Evolutionary conservation across 2,888 invertebrate species (phyloP), one percentile per base, ranked within the genome.

Genomic region (Odontomyia ornata): DNA sequence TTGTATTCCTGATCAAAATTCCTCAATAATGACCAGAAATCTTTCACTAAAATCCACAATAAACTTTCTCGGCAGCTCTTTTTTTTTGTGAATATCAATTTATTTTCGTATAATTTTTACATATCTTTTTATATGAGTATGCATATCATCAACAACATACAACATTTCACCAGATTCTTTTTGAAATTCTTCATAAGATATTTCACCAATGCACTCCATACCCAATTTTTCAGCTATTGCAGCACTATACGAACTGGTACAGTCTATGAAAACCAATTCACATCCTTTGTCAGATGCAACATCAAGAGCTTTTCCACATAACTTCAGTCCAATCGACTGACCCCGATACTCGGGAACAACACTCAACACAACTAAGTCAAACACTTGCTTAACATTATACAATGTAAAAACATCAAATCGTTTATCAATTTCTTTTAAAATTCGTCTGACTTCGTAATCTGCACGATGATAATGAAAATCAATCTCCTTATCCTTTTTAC

Each of bases 291-390:
- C n/a, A 13, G 1, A 23, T 2, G 47, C 71, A 23, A 47, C 11
- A 21, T 47, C 52, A 25, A 71, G 25, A 11, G 52, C 71, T 71
- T 23, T 23, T 15, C 11, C 25, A 52, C 71, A 71, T 5, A 71
- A 15, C 46, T 15, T 11, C 27, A 47, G 25, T 27, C 71, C 71
- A 47, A 71, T 25, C 15, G 71, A 71, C 25, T 25, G 3, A 15
- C 71, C 71, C 2, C 71, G 71, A 46, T n/a, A 47, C n/a, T 71
- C 27, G 11, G 71, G 71, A 21, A 47, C 71, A 71, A 52, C 52
- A n/a, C 27, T 28, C n/a, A 71, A 71, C 7, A 71, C 18, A 23
- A 47, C 13, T 47, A 71, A 18, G 11, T 47, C 15, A 11, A 71
- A 21, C 13, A 25, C 52, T 27, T 47, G 18, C 5, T 52, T 15